Percentiles rank a stretch among this genome's conserved stretches.
Evolutionary conservation across 1,140 invertebrate genomes (phyloP).

Genomic region (Halesus radiatus): DNA sequence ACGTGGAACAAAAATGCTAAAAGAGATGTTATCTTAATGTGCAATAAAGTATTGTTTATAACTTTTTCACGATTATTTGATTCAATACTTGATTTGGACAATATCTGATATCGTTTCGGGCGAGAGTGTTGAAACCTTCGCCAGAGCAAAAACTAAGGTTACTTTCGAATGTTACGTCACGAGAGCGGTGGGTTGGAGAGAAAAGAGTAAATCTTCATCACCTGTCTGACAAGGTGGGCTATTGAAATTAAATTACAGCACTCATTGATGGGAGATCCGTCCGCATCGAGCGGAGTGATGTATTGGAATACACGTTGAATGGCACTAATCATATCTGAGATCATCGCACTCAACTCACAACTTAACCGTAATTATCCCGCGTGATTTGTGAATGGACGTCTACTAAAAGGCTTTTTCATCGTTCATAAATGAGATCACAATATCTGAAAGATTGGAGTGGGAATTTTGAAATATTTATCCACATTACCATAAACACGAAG

Average conservation of each 20-base stretch:
- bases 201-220: conserved; percentile 49
- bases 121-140: conserved; percentile 36
- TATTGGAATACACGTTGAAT: conserved; percentile 21
- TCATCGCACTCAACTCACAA: conserved; percentile 12
- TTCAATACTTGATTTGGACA: not conserved
- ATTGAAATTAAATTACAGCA: conserved; percentile 45
- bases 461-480: conserved; percentile 16
- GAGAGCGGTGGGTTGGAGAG: not conserved
- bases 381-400: conserved; percentile 22
- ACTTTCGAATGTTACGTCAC: conserved; percentile 48
- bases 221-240: conserved; percentile 46
- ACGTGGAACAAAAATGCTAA: conserved; percentile 46
- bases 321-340: conserved; percentile 30
- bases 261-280: conserved; percentile 25
- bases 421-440: conserved; percentile 16
- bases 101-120: not conserved
- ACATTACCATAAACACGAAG: conserved; percentile 9
- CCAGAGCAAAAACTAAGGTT: conserved; percentile 8
- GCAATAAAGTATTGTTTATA: conserved; percentile 54
- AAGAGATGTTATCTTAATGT: conserved; percentile 53
- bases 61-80: conserved; percentile 49
- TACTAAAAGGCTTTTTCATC: conserved; percentile 27
- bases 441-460: not conserved
- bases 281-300: conserved; percentile 1
- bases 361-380: conserved; percentile 1